Base-by-base conservation (phyloP, 2,113 vertebrate genomes). In the Callopanchax toddi region DNA sequence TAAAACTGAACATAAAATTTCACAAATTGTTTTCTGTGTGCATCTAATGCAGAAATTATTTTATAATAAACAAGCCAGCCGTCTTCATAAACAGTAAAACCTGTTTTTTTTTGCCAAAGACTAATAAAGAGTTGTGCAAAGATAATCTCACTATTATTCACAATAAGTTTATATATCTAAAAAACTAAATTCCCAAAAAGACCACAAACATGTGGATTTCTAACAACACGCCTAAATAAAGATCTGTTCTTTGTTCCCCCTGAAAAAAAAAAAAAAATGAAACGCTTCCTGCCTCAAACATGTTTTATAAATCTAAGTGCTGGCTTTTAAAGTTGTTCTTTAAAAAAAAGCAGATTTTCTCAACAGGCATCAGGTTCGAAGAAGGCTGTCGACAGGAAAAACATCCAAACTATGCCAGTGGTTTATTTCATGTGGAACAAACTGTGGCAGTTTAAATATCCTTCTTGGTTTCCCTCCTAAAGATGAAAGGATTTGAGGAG, bases 391-490 rank as follows among this genome's bases (percentile, higher is more conserved):
- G 74, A 82, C 79, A 76, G 80, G 73, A 67, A 32, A 71, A 76
- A 59, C 46, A 74, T 67, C 69, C 7, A 69, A 84, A 71, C 66
- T 74, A 53, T 75, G 75, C 67, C 58, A 50, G 85, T 65, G 87
- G 85, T 82, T 78, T 82, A 42, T 81, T 87, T 87, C 34, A 87
- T 83, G 83, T 86, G 29, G 29, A 32, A 32, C 29, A 32, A 32
- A 32, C 29, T 9, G 29, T 32, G 36, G 9, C 36, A 37, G 36
- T 37, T 83, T 77, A 69, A 76, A 72, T 60, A 84, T 82, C 78
- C 63, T 82, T 84, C 80, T 78, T 84, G 71, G 80, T 74, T 85
- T 78, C 74, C 76, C 46, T 71, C 74, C 70, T 71, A 73, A 60
- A 83, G 76, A 84, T 89, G 77, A 91, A 89, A 89, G 74, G 51